A percentile compares a stretch with the other conserved stretches of the same genome.
phyloP scores from a whole-genome alignment of 2,797 vertebrate genomes.

The Pangasius sanitwongsei region DNA sequence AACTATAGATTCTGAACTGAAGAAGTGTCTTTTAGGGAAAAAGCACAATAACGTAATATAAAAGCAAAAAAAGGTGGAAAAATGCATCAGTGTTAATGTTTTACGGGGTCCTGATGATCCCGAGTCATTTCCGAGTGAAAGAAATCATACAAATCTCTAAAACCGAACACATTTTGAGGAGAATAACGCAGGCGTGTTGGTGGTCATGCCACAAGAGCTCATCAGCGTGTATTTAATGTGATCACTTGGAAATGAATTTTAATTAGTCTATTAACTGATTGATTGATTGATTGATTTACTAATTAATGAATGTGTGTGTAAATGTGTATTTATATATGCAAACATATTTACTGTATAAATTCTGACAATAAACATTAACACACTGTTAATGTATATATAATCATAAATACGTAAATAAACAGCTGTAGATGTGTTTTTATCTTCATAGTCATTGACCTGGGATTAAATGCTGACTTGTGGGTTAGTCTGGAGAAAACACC shows the following conservation, averaged over 20 bases:
- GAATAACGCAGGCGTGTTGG: neutral
- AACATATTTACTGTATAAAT: neutral
- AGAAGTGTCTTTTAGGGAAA: neutral
- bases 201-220: neutral
- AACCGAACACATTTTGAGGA: neutral
- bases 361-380: neutral
- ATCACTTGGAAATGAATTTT: neutral
- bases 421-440: neutral
- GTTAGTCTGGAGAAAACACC: neutral
- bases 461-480: neutral
- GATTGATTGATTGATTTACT: neutral
- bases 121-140: neutral
- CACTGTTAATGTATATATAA: neutral
- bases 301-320: neutral
- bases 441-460: too few relatives aligned
- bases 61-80: neutral
- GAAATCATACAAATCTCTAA: neutral
- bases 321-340: neutral
- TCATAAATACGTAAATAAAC: neutral
- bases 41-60: neutral
- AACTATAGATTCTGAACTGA: neutral
- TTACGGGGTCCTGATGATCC: neutral
- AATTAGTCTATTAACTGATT: neutral
- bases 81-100: neutral
- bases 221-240: neutral